Evolutionary conservation across 2,113 vertebrate species (phyloP).

Genomic region (Sceloporus undulatus): DNA sequence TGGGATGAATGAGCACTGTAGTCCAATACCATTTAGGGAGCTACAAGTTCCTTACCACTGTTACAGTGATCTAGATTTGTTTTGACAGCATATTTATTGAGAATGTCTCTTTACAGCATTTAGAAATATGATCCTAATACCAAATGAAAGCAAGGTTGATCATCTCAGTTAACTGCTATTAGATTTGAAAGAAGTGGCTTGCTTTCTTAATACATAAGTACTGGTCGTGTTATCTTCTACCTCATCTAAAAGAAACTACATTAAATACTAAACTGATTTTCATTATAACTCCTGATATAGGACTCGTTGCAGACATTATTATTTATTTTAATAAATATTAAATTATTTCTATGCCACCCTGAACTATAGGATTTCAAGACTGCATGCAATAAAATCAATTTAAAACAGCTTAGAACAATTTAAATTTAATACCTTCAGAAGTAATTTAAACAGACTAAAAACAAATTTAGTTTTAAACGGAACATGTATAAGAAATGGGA

Average conservation of each 20-base stretch:
- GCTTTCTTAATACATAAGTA: neutral
- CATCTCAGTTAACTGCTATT: constrained; percentile 37
- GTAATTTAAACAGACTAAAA: too few relatives aligned
- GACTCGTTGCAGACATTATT: too few relatives aligned
- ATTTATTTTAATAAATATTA: too few relatives aligned
- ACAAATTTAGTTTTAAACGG: too few relatives aligned
- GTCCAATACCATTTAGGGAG: neutral
- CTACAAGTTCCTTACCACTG: neutral
- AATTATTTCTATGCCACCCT: too few relatives aligned
- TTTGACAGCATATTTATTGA: constrained; percentile 18
- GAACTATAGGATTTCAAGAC: too few relatives aligned
- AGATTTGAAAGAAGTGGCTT: constrained; percentile 23
- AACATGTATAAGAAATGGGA: too few relatives aligned
- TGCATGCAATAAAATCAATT: too few relatives aligned
- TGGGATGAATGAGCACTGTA: neutral
- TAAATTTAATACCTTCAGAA: too few relatives aligned
- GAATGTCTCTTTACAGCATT: neutral
- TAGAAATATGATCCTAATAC: neutral
- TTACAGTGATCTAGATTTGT: neutral
- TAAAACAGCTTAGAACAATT: too few relatives aligned
- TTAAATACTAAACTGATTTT: constrained; percentile 57
- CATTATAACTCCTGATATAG: constrained; percentile 40
- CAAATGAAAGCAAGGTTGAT: neutral
- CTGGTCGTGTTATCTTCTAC: too few relatives aligned
- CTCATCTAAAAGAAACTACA: constrained; percentile 36